Percentiles rank a stretch among this genome's conserved stretches.
phyloP scores from a whole-genome alignment of 1,140 invertebrate genomes.

The Lepidostoma basale region DNA sequence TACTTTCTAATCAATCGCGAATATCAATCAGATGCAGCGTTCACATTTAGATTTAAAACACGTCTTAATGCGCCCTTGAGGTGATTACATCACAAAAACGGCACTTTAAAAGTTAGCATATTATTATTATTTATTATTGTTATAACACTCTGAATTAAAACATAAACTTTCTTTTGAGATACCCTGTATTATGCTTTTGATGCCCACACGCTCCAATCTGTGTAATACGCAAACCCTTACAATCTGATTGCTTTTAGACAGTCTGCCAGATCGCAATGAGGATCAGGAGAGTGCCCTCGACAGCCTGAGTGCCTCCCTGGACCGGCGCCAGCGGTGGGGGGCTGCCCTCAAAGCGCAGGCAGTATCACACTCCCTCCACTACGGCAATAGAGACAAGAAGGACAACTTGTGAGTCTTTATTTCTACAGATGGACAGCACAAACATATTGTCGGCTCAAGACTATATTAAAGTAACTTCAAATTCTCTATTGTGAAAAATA shows the following conservation, averaged over 20 bases:
- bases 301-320: conserved; percentile 11
- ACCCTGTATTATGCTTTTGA: neutral
- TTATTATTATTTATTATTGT: neutral
- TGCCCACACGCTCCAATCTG: neutral
- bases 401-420: conserved; percentile 15
- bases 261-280: neutral
- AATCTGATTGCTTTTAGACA: conserved; percentile 13
- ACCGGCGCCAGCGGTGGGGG: conserved; percentile 28
- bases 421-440: neutral
- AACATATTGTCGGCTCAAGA: neutral
- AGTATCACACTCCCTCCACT: conserved; percentile 1
- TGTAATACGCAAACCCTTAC: neutral
- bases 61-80: too few species aligned
- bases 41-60: too few species aligned
- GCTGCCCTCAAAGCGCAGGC: conserved; percentile 17
- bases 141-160: neutral
- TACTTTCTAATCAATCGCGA: too few species aligned
- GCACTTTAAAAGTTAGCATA: neutral
- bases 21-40: too few species aligned
- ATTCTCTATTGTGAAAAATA: neutral
- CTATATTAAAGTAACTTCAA: neutral
- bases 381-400: neutral
- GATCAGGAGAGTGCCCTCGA: neutral
- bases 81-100: too few species aligned
- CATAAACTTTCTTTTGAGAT: too few species aligned